Evolutionary conservation across 2,888 invertebrate genomes (phyloP), one percentile per base, ranked within the genome.

Genomic region (Cerastis leucographa): DNA sequence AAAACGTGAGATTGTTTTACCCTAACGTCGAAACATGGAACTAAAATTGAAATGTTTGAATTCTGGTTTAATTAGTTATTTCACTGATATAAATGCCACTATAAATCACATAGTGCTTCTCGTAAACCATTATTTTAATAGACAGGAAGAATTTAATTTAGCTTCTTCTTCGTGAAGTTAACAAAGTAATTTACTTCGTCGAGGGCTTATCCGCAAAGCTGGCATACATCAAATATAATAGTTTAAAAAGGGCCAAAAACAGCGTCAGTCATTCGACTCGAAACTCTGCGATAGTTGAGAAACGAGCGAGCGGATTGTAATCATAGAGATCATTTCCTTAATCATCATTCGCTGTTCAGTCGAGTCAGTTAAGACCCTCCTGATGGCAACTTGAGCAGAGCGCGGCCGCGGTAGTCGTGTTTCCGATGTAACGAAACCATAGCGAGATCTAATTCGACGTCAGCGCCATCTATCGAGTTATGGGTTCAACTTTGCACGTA

Each of bases 311-410:
- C 92, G 94, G 92, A 85, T 9, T 90, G 65, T 93, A 94, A 94
- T 94, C 94, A 94, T 44, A 19, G 22, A 71, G 90, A 92, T 94
- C 94, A 94, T 94, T 72, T 94, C 94, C 94, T 7, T 68, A 19
- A 2, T 95, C 96, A 96, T 96, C 96, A 96, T 87, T 90, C 96
- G 94, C 96, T 96, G 96, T 96, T 96, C 96, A 96, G 96, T 96
- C 96, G 95, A 96, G 96, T 96, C 96, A 96, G 96, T 96, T 96
- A 96, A 95, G 95, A 96, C 96, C 95, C 91, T 88, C 40, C 94
- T 94, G 94, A 94, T 94, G 94, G 94, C 94, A 92, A 87, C 14
- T 3, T 4, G 0, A 0, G 0, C 5, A 1, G 0, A 0, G 12
- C 8, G 9, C 51, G 40, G 17, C 61, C n/a, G 29, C 19, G 2